phyloP scores from a whole-genome alignment of 1,140 invertebrate species.

The Drosophila takahashii region DNA sequence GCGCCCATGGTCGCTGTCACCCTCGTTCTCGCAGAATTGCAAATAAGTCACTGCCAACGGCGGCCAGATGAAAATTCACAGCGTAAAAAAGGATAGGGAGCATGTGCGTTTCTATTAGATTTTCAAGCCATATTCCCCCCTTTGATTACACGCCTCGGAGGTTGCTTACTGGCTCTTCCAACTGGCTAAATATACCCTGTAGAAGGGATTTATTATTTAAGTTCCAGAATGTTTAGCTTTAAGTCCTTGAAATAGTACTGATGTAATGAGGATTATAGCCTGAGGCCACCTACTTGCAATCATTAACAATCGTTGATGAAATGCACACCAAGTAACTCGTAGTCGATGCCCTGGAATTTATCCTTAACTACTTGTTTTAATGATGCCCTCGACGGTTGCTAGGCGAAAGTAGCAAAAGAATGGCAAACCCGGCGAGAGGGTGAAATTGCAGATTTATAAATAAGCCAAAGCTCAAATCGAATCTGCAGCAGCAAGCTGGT shows the following conservation, averaged over 20 bases:
- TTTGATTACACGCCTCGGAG: conserved; percentile 36
- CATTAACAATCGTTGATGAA: background rate
- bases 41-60: conserved; percentile 47
- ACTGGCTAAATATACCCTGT: background rate
- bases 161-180: background rate
- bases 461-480: conserved; percentile 49
- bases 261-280: no score
- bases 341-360: conserved; percentile 2
- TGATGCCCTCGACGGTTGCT: conserved; percentile 50
- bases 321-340: background rate
- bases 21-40: conserved; percentile 24
- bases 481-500: conserved; percentile 23
- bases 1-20: conserved; percentile 10
- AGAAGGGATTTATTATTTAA: no score
- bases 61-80: conserved; percentile 12
- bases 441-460: conserved; percentile 36
- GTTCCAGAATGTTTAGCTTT: no score
- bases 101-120: conserved; percentile 17
- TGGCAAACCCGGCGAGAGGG: background rate
- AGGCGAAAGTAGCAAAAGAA: conserved; percentile 21
- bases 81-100: background rate
- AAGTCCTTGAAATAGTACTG: no score
- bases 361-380: conserved; percentile 33
- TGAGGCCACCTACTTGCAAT: background rate
- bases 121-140: conserved; percentile 11